Conservation (phyloP, 1,140 invertebrate genomes). For the Triops longicaudatus region DNA sequence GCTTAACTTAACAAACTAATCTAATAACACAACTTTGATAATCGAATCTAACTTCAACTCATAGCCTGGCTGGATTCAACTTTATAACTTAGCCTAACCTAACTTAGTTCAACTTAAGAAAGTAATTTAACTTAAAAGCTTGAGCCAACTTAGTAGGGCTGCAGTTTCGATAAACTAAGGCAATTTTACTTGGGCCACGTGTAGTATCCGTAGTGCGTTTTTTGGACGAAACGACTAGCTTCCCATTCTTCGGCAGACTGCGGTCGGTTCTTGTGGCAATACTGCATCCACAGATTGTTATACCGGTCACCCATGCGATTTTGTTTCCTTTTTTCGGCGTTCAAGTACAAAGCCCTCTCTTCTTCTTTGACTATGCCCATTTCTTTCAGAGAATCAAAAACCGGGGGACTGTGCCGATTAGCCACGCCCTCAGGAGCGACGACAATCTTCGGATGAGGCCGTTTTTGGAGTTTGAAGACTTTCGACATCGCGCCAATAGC, state of each 20-base stretch:
- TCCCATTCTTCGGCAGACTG: constrained; percentile 64
- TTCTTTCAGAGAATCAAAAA: constrained; percentile 22
- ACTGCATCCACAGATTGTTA: constrained; percentile 68
- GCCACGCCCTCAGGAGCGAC: constrained; percentile 43
- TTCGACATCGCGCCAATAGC: constrained; percentile 51
- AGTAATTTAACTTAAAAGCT: too few relatives aligned
- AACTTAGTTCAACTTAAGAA: too few relatives aligned
- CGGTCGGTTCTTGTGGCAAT: constrained; percentile 51
- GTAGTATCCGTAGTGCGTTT: constrained; percentile 65
- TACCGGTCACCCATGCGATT: constrained; percentile 43
- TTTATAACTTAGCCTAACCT: too few relatives aligned
- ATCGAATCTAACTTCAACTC: too few relatives aligned
- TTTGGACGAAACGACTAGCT: constrained; percentile 54
- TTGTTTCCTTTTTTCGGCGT: constrained; percentile 13
- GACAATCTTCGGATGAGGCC: constrained; percentile 51
- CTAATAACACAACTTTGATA: too few relatives aligned
- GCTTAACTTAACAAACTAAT: too few relatives aligned
- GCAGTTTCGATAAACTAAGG: too few relatives aligned
- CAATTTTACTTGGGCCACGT: constrained; percentile 61
- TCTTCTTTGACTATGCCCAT: constrained; percentile 31
- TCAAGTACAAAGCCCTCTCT: constrained; percentile 9
- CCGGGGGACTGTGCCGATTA: background rate
- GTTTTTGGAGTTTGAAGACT: constrained; percentile 68
- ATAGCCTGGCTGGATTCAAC: too few relatives aligned
- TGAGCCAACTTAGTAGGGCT: too few relatives aligned